These are phyloP conservation scores for Sylvietta virens DNA, from an alignment of 2,113 vertebrate genomes.

Conservation along the genomic window DNA sequence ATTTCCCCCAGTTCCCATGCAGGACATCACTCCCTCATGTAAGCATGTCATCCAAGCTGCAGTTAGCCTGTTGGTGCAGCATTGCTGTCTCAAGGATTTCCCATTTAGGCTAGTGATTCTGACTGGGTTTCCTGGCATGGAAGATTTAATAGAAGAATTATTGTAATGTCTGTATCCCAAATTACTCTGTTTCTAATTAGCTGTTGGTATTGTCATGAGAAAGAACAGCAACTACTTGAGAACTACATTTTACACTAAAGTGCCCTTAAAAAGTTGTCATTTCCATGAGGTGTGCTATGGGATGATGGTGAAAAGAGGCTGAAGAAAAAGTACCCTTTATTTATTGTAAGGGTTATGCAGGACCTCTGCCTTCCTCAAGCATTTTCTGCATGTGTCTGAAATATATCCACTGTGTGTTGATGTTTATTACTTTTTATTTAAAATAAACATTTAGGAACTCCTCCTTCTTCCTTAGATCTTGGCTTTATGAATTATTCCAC, in stretches of 20 bases:
- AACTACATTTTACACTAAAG: neutral
- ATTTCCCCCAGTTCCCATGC: neutral
- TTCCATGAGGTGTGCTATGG: neutral
- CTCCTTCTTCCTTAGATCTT: neutral
- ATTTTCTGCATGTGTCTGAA: neutral
- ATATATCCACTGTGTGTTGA: neutral
- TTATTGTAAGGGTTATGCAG: neutral
- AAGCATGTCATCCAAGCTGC: neutral
- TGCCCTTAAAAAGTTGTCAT: neutral
- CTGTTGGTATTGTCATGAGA: neutral
- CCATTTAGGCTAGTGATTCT: neutral
- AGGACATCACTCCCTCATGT: neutral
- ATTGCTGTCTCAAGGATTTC: neutral
- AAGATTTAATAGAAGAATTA: neutral
- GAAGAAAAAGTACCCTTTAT: neutral
- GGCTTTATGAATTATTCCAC: neutral
- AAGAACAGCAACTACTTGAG: neutral
- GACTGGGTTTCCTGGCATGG: neutral
- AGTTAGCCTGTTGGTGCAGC: neutral
- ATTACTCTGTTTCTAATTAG: neutral
- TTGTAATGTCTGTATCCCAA: neutral
- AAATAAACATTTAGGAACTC: neutral
- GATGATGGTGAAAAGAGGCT: neutral
- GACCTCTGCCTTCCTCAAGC: neutral
- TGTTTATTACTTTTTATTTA: neutral